Evolutionary conservation across 2,113 vertebrate genomes (phyloP).

Genomic region (Toxotes chatareus): DNA sequence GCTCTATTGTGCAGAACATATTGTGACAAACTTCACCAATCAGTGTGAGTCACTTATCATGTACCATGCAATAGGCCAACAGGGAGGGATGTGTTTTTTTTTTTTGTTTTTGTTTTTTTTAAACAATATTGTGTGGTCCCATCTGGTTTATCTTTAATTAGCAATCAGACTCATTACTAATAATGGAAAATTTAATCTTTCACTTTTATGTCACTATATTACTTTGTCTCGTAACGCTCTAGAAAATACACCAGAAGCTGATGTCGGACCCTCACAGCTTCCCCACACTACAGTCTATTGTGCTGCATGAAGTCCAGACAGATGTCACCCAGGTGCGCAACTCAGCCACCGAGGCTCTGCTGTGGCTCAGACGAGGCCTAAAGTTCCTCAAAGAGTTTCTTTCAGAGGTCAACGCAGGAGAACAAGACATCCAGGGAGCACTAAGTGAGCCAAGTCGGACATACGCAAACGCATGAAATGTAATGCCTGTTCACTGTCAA

Average conservation of each 20-base stretch:
- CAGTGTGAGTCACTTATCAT: background rate
- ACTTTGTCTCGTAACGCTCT: background rate
- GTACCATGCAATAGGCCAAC: background rate
- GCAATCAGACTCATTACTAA: background rate
- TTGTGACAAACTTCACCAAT: background rate
- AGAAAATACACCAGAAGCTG: constrained; percentile 98
- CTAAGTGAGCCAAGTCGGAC: constrained; percentile 82
- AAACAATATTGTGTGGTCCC: background rate
- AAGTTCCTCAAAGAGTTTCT: constrained; percentile 98
- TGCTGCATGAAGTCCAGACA: constrained; percentile 90
- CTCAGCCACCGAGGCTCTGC: constrained; percentile 95
- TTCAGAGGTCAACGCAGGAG: constrained; percentile 90
- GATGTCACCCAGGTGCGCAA: constrained; percentile 91
- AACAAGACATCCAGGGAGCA: constrained; percentile 93
- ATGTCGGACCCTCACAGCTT: constrained; percentile 90
- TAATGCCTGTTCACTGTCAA: background rate
- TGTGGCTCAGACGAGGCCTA: constrained; percentile 96
- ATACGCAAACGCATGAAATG: background rate
- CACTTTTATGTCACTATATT: background rate
- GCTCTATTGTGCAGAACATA: background rate
- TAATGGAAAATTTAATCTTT: background rate
- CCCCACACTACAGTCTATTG: constrained; percentile 95
- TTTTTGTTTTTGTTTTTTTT: too few relatives aligned
- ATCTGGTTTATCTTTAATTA: background rate
- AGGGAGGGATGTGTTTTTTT: background rate